These are phyloP conservation scores for Sarotherodon lohbergeri DNA, from an alignment of 2,113 vertebrate genomes.

Conservation along the genomic window DNA sequence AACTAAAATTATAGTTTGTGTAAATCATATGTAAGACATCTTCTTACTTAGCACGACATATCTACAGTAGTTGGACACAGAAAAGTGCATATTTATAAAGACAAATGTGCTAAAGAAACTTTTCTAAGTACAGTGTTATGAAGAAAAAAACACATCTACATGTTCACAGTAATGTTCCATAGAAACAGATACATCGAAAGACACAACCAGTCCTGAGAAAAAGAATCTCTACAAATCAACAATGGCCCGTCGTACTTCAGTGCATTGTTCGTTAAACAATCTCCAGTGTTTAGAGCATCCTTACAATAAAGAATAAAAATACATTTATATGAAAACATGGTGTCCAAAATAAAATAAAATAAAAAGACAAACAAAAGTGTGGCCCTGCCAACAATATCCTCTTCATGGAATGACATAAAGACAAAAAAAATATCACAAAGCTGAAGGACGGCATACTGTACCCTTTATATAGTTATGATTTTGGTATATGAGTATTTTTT, in stretches of 20 bases:
- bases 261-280: constrained; percentile 36
- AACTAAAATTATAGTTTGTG: neutral
- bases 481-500: constrained; percentile 52
- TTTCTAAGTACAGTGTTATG: neutral
- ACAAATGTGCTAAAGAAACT: constrained; percentile 1
- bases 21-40: neutral
- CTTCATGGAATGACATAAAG: constrained; percentile 10
- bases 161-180: constrained; percentile 61
- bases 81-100: constrained; percentile 61
- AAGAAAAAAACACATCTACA: constrained; percentile 15
- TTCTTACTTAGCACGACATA: neutral
- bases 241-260: constrained; percentile 6
- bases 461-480: constrained; percentile 12
- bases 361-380: neutral
- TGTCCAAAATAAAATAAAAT: neutral
- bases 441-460: neutral
- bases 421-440: constrained; percentile 1
- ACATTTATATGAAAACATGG: neutral
- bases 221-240: constrained; percentile 59
- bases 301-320: constrained; percentile 17
- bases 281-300: constrained; percentile 48
- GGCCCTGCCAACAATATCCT: constrained; percentile 56
- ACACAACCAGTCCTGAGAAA: constrained; percentile 66
- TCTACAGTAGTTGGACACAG: constrained; percentile 28
- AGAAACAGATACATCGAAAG: constrained; percentile 40